A percentile compares a stretch with the other conserved stretches of the same genome.
Evolutionary conservation across 1,140 invertebrate genomes (phyloP).

Genomic region (Caligus rogercresseyi): DNA sequence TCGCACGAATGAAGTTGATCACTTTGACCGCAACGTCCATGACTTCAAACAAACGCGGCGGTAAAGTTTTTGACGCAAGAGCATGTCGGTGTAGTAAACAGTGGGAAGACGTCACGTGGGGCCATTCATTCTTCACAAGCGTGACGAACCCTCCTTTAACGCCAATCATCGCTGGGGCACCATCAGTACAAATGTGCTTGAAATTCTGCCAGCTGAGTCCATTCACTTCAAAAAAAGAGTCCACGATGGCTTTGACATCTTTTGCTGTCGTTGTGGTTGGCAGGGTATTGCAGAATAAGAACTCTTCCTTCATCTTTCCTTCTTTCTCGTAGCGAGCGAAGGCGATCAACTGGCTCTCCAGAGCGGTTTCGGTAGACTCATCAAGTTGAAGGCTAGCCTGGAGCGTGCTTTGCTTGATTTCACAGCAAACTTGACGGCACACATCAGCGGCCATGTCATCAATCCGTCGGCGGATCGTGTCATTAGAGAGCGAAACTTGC

Average conservation of each 20-base stretch:
- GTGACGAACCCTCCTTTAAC: not conserved
- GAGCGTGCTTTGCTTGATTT: slow-evolving; percentile 19
- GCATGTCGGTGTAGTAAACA: slow-evolving; percentile 21
- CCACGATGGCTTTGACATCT: slow-evolving; percentile 20
- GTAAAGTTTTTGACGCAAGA: slow-evolving; percentile 16
- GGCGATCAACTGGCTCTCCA: slow-evolving; percentile 17
- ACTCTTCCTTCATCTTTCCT: slow-evolving; percentile 22
- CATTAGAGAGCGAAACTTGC: slow-evolving; percentile 21
- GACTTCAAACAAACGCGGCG: not conserved
- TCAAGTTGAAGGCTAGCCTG: slow-evolving; percentile 21
- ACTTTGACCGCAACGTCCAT: slow-evolving; percentile 19
- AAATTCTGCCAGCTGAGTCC: not conserved
- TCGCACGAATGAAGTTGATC: slow-evolving; percentile 21
- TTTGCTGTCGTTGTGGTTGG: slow-evolving; percentile 20
- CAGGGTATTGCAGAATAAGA: slow-evolving; percentile 23
- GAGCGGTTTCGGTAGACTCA: slow-evolving; percentile 21
- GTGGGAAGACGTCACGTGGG: slow-evolving; percentile 2
- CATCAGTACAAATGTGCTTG: not conserved
- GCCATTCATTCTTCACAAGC: not conserved
- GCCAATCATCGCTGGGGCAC: not conserved
- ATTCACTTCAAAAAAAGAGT: slow-evolving; percentile 6
- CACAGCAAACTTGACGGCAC: slow-evolving; percentile 13
- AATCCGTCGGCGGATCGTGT: slow-evolving; percentile 24
- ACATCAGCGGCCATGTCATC: slow-evolving; percentile 23
- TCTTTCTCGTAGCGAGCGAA: slow-evolving; percentile 22